phyloP scores from a whole-genome alignment of 2,888 invertebrate genomes.

The Alentia gelatinosa region DNA sequence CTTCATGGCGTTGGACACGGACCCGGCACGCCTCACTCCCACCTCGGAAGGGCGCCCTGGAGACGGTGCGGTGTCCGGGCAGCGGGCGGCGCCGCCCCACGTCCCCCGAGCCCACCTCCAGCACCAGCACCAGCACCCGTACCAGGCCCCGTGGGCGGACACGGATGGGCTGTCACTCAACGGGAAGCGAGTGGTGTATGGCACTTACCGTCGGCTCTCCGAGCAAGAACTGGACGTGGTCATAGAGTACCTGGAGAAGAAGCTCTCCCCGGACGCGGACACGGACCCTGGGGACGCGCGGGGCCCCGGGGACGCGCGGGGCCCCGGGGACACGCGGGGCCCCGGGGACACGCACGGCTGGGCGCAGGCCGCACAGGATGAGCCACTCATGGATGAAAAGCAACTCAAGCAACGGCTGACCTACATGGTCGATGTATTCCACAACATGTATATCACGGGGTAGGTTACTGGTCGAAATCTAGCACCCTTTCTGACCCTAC shows the following conservation, averaged over 20 bases:
- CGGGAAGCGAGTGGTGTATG: neutral
- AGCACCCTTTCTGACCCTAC: no score
- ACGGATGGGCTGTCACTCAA: neutral
- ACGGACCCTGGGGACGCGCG: no score
- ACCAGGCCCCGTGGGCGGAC: neutral
- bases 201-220: slow-evolving; percentile 63
- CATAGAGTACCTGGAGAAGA: slow-evolving; percentile 73
- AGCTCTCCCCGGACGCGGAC: slow-evolving; percentile 68
- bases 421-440: slow-evolving; percentile 75
- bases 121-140: no score
- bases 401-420: slow-evolving; percentile 70
- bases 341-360: neutral
- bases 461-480: no score
- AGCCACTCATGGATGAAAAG: slow-evolving; percentile 63
- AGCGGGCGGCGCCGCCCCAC: neutral
- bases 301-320: slow-evolving; percentile 64
- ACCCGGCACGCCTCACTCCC: neutral
- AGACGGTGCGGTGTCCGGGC: neutral
- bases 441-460: slow-evolving; percentile 75
- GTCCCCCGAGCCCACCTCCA: neutral
- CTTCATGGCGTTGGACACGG: neutral
- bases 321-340: no score
- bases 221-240: slow-evolving; percentile 74
- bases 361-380: neutral
- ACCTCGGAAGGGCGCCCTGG: neutral